Evolutionary conservation across 2,797 vertebrate species (phyloP), one percentile per base, ranked within the genome.

Genomic region (Arnoldichthys spilopterus): DNA sequence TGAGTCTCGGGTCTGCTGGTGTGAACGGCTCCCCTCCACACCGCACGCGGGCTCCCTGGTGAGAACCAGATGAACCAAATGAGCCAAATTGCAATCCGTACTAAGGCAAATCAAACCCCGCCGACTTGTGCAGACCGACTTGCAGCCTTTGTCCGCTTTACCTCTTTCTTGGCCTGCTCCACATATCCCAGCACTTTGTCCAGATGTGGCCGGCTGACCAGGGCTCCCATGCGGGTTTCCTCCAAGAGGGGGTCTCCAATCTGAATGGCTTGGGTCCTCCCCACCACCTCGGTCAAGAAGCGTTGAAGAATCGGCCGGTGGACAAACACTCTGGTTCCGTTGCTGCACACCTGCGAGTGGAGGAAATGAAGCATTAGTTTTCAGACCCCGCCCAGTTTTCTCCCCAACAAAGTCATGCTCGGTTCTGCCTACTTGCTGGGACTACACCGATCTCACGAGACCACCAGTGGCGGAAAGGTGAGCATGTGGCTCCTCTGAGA

Each of bases 251-350:
- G 97, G 84, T 99, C 97, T 66, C 97, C 98, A 59, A 98, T 90
- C 85, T 94, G 88, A 54, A 99, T 99, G 1, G 90, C 93, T 79
- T 90, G 89, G 0, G 96, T 98, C 87, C 92, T 94, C 79, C 90
- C 95, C 82, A 98, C 95, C 83, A 99, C 96, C 83, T 96, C 93
- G 73, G 95, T 86, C 30, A 95, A 90, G 88, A 99, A 99, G 63
- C 86, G 87, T 3, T 95, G 89, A 79, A 97, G 71, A 74, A 98
- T 92, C 4, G 93, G 86, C 79, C 85, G 95, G 80, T 99, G 96
- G 78, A 99, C 97, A 86, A 97, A 99, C 2, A 99, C 98, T 45
- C 98, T 91, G 0, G 98, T 99, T 18, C 97, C 98, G 0, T 99
- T 99, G 87, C 96, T 96, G 85, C 98, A 99, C 24, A 99, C 98